Percentiles rank a stretch among this genome's conserved stretches.
phyloP scores from a whole-genome alignment of 2,113 vertebrate species.

The Pterocles burchelli region DNA sequence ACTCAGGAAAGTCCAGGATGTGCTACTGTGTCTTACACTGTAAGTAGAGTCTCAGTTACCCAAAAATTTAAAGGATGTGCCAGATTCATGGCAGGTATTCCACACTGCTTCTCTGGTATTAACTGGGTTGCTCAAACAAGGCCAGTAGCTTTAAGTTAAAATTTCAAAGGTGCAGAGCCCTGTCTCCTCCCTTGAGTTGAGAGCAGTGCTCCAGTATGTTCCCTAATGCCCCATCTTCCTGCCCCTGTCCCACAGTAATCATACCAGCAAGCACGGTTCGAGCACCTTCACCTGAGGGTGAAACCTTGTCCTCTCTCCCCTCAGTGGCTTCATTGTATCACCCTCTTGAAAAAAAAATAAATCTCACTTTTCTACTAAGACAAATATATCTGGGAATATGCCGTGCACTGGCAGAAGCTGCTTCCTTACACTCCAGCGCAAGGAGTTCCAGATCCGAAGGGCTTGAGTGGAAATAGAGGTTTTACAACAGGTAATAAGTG shows the following conservation, averaged over 20 bases:
- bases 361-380: not conserved
- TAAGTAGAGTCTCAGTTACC: not conserved
- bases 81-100: not conserved
- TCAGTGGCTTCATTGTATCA: not conserved
- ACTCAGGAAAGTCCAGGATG: rapidly evolving
- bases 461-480: not conserved
- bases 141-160: not conserved
- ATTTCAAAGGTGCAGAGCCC: not conserved
- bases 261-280: rapidly evolving
- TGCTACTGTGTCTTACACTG: not conserved
- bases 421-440: not conserved
- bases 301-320: not conserved
- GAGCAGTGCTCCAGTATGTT: not conserved
- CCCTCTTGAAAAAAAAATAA: not conserved
- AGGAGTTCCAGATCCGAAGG: not conserved
- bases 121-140: not conserved
- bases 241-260: rapidly evolving
- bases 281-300: rapidly evolving
- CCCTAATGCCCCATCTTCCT: not conserved
- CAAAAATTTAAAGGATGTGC: not conserved
- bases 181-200: not conserved
- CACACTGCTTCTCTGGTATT: not conserved
- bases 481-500: not conserved
- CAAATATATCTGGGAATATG: not conserved
- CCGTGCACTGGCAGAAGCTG: not conserved